Evolutionary conservation across 2,888 invertebrate species (phyloP), one percentile per base, ranked within the genome.

Genomic region (Polietes domitor): DNA sequence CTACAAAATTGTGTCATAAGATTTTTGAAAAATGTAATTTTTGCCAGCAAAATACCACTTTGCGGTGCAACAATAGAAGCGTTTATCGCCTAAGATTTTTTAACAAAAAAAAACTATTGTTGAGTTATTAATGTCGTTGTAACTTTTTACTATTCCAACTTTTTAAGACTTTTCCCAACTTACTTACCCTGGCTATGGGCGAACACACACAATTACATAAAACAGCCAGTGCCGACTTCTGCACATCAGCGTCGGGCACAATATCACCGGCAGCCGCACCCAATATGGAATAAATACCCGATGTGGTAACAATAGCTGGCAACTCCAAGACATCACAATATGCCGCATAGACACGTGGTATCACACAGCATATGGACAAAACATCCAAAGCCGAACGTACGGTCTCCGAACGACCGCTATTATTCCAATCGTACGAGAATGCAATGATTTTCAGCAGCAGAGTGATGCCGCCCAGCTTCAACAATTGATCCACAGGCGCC

Each of bases 181-280:
- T 41, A 86, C 87, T 93, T 91, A 97, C 96, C 92, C 96, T 94
- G 85, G 96, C 95, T 12, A 96, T 95, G 0, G 98, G 98, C 1
- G 97, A 97, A 93, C 98, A 98, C 0, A 98, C 97, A 92, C 98
- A 98, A 92, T 98, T 98, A 74, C 98, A 97, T 78, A 99, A 94
- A 21, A 98, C 97, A 87, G 96, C 95, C 1, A 99, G 93, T 0
- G 99, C 98, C 0, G 98, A 96, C 88, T 97, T 96, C 92, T 98
- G 97, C 0, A 98, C 97, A 87, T 98, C 98, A 0, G 98, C 95
- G 90, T 98, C 98, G 1, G 95, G 95, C 0, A 97, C 96, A 43
- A 97, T 96, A 91, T 98, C 98, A 0, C 98, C 98, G 90, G 98
- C 98, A 0, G 98, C 97, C 24, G 98, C 96, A 1, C 94, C 96